Conservation (phyloP, 2,797 vertebrate genomes). For the Phoxinus dragarum region DNA sequence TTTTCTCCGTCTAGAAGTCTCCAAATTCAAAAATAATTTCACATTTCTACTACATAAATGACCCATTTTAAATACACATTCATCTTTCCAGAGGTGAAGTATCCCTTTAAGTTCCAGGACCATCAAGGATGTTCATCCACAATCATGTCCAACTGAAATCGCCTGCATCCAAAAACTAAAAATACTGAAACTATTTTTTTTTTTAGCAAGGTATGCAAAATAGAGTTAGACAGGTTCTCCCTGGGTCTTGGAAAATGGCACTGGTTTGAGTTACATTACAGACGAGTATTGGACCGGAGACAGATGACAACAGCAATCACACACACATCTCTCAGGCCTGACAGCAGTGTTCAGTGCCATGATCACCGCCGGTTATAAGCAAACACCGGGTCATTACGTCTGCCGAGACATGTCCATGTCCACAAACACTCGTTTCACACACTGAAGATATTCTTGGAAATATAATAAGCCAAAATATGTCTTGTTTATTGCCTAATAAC, state of each 20-base stretch:
- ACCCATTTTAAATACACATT: too few relatives aligned
- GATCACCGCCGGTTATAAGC: background rate
- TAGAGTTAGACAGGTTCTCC: background rate
- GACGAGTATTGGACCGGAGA: background rate
- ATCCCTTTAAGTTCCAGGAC: background rate
- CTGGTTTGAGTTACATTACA: background rate
- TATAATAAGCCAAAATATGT: background rate
- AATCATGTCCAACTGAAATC: background rate
- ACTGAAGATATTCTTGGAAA: background rate
- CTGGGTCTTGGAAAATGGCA: background rate
- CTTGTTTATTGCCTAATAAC: background rate
- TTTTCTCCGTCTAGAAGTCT: too few relatives aligned
- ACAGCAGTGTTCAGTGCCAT: background rate
- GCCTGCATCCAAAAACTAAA: background rate
- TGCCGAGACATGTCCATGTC: background rate
- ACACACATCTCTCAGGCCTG: background rate
- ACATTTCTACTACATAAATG: too few relatives aligned
- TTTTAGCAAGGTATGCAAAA: background rate
- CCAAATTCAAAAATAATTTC: too few relatives aligned
- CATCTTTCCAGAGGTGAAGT: too few relatives aligned
- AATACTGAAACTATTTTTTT: background rate
- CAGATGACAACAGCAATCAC: slow-evolving; percentile 15
- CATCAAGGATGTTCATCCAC: background rate
- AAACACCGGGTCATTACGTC: background rate
- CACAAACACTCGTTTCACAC: background rate